phyloP scores from a whole-genome alignment of 2,113 vertebrate species.

The Gopherus flavomarginatus region DNA sequence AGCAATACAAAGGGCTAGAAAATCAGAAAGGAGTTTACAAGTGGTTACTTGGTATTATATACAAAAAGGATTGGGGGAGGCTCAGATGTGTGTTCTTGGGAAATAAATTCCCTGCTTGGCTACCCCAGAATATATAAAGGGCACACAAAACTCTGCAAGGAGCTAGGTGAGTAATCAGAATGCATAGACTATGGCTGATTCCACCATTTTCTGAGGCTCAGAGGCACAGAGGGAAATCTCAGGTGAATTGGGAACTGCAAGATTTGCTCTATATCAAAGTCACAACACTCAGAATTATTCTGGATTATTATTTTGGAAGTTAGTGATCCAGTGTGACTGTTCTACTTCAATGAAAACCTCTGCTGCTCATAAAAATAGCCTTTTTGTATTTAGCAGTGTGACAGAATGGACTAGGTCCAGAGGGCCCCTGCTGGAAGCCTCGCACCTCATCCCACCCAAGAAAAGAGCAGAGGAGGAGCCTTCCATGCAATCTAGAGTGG shows the following conservation, averaged over 20 bases:
- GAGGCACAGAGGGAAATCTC: neutral
- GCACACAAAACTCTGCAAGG: neutral
- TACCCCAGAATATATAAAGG: neutral
- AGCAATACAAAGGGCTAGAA: neutral
- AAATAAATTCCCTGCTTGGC: neutral
- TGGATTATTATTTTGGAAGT: neutral
- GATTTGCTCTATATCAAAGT: neutral
- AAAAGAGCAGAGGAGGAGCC: too few species aligned
- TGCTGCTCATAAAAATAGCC: neutral
- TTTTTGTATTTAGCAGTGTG: neutral
- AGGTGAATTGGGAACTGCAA: neutral
- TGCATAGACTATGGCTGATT: neutral
- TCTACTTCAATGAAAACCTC: neutral
- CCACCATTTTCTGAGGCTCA: neutral
- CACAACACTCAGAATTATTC: rapidly evolving
- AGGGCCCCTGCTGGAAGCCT: too few species aligned
- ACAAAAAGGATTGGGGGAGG: neutral
- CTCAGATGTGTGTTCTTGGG: neutral
- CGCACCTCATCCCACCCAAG: too few species aligned
- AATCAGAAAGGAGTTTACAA: neutral
- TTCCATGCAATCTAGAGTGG: too few species aligned
- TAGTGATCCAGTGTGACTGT: neutral
- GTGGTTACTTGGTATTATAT: neutral
- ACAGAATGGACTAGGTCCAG: too few species aligned
- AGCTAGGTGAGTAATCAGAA: neutral